phyloP scores from a whole-genome alignment of 1,140 invertebrate genomes.

The Dendrolimus punctatus region DNA sequence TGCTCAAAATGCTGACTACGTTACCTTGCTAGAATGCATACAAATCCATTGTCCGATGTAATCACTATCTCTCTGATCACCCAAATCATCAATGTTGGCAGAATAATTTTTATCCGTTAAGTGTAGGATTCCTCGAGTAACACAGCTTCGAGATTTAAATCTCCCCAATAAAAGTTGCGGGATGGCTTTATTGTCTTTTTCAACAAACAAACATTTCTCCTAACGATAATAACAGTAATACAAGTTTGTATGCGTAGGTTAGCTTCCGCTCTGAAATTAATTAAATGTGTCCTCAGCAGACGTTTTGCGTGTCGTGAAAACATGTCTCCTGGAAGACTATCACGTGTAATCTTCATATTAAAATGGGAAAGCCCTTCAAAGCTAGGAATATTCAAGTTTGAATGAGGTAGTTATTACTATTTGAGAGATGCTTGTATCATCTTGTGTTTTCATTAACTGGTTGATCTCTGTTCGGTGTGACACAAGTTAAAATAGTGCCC shows the following conservation, averaged over 20 bases:
- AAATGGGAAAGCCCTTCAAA: not conserved
- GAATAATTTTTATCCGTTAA: no score
- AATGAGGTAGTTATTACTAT: not conserved
- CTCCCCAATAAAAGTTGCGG: not conserved
- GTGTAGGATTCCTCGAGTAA: no score
- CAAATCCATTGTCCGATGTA: no score
- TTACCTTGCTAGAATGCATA: no score
- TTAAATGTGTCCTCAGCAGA: conserved; percentile 28
- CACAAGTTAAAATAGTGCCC: no score
- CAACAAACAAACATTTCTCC: conserved; percentile 4
- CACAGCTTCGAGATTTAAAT: conserved; percentile 3
- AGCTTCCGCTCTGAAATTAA: conserved; percentile 22
- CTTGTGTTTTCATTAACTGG: no score
- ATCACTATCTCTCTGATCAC: no score
- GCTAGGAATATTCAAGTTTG: not conserved
- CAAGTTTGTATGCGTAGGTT: conserved; percentile 8
- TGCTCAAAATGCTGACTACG: no score
- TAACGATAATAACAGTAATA: conserved; percentile 8
- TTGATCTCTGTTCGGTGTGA: no score
- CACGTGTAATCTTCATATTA: conserved; percentile 23
- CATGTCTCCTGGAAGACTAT: conserved; percentile 20
- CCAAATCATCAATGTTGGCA: no score
- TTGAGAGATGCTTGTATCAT: not conserved
- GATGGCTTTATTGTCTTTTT: conserved; percentile 2
- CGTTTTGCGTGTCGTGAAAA: conserved; percentile 18